A percentile compares a stretch with the other conserved stretches of the same genome.
phyloP scores from a whole-genome alignment of 2,797 vertebrate genomes.

The Liparis tanakae region DNA sequence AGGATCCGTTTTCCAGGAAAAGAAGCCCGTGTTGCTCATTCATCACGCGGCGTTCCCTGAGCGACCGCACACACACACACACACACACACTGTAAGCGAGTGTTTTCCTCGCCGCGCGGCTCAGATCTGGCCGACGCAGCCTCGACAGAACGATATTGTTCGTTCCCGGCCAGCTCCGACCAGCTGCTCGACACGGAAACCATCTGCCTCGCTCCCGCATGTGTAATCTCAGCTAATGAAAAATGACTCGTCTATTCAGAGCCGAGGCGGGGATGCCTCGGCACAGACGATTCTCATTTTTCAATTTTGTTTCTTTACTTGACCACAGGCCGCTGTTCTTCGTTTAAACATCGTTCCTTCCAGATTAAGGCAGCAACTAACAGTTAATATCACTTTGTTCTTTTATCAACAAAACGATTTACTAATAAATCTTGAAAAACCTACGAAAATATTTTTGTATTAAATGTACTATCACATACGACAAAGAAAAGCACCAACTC shows the following conservation, averaged over 20 bases:
- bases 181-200: constrained; percentile 70
- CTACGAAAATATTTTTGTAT: not conserved
- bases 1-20: constrained; percentile 60
- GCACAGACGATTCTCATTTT: constrained; percentile 67
- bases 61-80: constrained; percentile 46
- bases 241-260: constrained; percentile 66
- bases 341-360: not conserved
- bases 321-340: not conserved
- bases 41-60: constrained; percentile 57
- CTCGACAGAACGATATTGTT: constrained; percentile 76
- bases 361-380: not conserved
- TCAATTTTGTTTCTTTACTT: constrained; percentile 25
- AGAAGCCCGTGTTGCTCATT: constrained; percentile 69
- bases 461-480: not conserved
- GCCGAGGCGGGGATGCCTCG: constrained; percentile 34
- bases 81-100: constrained; percentile 59
- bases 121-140: constrained; percentile 55
- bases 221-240: constrained; percentile 77
- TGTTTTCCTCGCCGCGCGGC: constrained; percentile 69
- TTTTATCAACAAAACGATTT: not conserved
- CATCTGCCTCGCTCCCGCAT: constrained; percentile 69
- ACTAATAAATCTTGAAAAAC: not conserved
- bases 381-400: not conserved
- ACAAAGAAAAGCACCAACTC: not conserved
- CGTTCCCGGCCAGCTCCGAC: constrained; percentile 60